Evolutionary conservation across 2,888 invertebrate species (phyloP).

Genomic region (Chelonus formosanus): DNA sequence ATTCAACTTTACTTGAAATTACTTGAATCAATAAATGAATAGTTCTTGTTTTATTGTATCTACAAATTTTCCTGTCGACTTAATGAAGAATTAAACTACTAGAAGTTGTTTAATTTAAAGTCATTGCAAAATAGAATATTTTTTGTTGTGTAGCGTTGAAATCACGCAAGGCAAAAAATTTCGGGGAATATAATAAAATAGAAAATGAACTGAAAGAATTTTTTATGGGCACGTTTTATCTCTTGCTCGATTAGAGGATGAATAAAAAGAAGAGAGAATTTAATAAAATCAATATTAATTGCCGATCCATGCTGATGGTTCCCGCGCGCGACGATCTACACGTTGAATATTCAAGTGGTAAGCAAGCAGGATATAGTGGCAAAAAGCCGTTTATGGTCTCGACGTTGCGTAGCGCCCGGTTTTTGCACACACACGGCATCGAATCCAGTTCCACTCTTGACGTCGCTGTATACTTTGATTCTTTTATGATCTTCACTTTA

Average conservation of each 20-base stretch:
- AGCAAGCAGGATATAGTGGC: constrained; percentile 37
- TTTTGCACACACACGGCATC: constrained; percentile 45
- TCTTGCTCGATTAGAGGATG: not conserved
- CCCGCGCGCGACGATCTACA: constrained; percentile 33
- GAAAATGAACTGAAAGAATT: too few relatives aligned
- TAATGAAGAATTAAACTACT: too few relatives aligned
- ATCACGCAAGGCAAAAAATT: too few relatives aligned
- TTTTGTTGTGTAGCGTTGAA: too few relatives aligned
- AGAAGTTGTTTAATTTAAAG: too few relatives aligned
- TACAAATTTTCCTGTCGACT: too few relatives aligned
- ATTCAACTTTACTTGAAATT: too few relatives aligned
- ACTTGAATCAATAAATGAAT: too few relatives aligned
- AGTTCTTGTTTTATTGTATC: too few relatives aligned
- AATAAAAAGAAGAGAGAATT: constrained; percentile 40
- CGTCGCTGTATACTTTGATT: constrained; percentile 17
- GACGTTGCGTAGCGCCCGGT: constrained; percentile 52
- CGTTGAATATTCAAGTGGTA: constrained; percentile 61
- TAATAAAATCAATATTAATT: constrained; percentile 64
- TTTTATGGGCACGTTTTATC: too few relatives aligned
- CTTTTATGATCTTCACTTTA: not conserved
- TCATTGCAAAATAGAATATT: too few relatives aligned
- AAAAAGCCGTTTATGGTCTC: constrained; percentile 61
- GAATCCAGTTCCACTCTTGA: constrained; percentile 28
- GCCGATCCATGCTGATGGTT: constrained; percentile 48
- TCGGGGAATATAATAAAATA: too few relatives aligned